Conservation (phyloP, 1,140 invertebrate genomes). For the Microplitis mediator region DNA sequence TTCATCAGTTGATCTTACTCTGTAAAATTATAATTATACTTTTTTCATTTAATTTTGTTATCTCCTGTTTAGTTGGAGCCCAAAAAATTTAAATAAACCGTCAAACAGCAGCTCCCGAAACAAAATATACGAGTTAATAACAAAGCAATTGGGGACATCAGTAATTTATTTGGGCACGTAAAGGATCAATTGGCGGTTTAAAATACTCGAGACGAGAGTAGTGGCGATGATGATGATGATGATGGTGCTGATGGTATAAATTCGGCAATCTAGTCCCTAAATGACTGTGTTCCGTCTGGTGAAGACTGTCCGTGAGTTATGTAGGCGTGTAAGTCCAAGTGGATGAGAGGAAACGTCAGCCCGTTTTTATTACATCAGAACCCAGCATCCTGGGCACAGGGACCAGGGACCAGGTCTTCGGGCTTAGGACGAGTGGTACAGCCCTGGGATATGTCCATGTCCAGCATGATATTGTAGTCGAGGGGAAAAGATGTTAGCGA, state of each 20-base stretch:
- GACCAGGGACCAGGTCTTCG: too few species aligned
- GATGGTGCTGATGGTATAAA: neutral
- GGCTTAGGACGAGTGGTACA: too few species aligned
- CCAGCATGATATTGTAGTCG: too few species aligned
- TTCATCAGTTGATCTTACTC: neutral
- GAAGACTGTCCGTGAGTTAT: neutral
- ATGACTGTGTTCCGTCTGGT: neutral
- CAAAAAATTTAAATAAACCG: neutral
- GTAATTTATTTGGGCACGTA: neutral
- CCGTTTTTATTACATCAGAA: too few species aligned
- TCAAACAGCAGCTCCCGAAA: neutral
- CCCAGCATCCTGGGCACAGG: too few species aligned
- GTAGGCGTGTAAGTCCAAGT: neutral
- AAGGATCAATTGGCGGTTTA: neutral
- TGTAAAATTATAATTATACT: constrained; percentile 8
- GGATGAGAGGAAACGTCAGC: too few species aligned
- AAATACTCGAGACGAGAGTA: neutral
- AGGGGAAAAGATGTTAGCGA: too few species aligned
- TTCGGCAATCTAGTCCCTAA: neutral
- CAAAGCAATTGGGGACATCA: neutral
- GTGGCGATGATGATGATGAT: too few species aligned
- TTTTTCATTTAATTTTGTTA: constrained; percentile 11
- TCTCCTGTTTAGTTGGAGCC: too few species aligned
- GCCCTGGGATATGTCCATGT: too few species aligned
- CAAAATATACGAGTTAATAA: too few species aligned